phyloP scores from a whole-genome alignment of 2,888 invertebrate species.

The Theodoxus fluviatilis region DNA sequence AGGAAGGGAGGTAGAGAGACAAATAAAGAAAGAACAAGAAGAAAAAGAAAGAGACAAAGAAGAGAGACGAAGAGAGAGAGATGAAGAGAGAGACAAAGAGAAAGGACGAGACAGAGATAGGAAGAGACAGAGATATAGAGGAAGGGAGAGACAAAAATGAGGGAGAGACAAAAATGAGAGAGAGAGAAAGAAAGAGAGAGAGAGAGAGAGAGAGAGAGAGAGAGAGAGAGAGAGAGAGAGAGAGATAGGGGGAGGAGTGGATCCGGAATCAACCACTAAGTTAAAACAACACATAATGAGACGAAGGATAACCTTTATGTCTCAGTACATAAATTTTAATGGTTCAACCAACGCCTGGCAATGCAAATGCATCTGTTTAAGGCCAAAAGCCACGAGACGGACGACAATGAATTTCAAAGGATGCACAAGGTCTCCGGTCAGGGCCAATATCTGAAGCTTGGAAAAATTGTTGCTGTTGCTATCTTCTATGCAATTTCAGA shows the following conservation, averaged over 20 bases:
- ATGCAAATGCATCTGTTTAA: no score
- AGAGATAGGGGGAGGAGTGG: not conserved
- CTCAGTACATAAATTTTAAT: no score
- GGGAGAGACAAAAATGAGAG: conserved; percentile 25
- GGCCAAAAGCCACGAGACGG: no score
- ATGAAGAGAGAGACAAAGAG: not conserved
- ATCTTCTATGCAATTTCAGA: no score
- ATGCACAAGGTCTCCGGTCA: no score
- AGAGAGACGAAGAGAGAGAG: not conserved
- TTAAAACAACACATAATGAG: not conserved
- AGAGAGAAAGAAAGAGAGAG: conserved; percentile 22
- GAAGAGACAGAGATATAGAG: not conserved
- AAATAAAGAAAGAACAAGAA: not conserved
- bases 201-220: conserved; percentile 25
- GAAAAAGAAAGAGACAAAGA: not conserved
- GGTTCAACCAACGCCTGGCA: no score
- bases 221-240: conserved; percentile 24
- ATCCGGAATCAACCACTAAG: not conserved
- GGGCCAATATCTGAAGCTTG: no score
- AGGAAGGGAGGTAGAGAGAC: conserved; percentile 9
- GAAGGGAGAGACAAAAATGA: conserved; percentile 21
- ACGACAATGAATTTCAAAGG: no score
- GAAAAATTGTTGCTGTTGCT: no score
- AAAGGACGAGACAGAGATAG: not conserved
- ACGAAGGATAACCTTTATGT: not conserved